Percentiles rank a stretch among this genome's conserved stretches.
Evolutionary conservation across 2,113 vertebrate genomes (phyloP).

Genomic region (Lepus americanus): DNA sequence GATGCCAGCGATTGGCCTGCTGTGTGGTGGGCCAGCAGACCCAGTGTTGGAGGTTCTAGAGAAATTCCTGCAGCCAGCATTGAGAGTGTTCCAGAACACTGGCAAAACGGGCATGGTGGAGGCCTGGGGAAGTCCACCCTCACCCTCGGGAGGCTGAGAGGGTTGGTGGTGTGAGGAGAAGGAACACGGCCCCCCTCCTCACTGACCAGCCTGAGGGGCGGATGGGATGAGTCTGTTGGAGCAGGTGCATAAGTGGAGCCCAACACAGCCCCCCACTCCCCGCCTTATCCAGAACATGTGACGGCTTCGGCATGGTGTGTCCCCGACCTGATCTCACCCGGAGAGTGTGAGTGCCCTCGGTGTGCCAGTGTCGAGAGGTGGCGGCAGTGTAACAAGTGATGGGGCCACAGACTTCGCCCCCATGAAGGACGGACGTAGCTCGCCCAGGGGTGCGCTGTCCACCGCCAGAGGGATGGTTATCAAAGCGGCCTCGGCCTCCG

Average conservation of each 20-base stretch:
- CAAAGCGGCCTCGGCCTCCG: neutral
- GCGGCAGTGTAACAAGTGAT: neutral
- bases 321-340: too few species aligned
- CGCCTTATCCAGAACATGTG: neutral
- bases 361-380: neutral
- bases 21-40: too few species aligned
- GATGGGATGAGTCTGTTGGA: too few species aligned
- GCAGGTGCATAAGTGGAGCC: too few species aligned
- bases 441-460: neutral
- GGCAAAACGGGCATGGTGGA: neutral
- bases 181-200: neutral
- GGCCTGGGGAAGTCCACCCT: neutral
- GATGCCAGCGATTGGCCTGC: too few species aligned
- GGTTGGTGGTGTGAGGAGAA: neutral
- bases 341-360: neutral
- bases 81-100: too few species aligned
- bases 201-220: too few species aligned
- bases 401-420: neutral
- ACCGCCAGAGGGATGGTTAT: too few species aligned
- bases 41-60: too few species aligned
- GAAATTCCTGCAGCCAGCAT: too few species aligned
- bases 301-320: neutral
- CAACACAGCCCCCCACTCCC: neutral
- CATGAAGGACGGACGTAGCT: neutral
- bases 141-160: neutral